Evolutionary conservation across 2,797 vertebrate genomes (phyloP).

Genomic region (Orestias chungarensis): DNA sequence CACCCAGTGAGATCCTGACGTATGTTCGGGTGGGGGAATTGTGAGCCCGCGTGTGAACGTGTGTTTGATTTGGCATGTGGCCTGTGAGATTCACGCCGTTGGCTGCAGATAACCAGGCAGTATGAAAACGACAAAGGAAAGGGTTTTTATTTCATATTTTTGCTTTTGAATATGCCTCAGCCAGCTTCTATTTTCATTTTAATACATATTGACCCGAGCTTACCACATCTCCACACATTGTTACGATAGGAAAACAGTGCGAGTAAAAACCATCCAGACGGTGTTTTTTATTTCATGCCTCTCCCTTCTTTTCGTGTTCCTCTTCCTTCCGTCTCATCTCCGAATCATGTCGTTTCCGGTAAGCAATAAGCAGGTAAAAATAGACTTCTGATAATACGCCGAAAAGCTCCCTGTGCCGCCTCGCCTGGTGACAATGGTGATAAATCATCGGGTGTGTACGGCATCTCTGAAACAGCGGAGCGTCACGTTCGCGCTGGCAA

Average conservation of each 20-base stretch:
- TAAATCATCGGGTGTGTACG: constrained; percentile 72
- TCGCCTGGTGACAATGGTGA: constrained; percentile 71
- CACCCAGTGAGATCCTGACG: constrained; percentile 62
- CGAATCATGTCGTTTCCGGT: constrained; percentile 53
- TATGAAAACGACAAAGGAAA: constrained; percentile 47
- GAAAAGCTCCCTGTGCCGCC: constrained; percentile 63
- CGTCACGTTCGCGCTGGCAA: constrained; percentile 12
- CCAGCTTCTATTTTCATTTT: neutral
- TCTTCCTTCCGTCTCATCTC: constrained; percentile 43
- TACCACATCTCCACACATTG: neutral
- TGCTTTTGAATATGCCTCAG: neutral
- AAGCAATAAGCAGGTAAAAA: constrained; percentile 73
- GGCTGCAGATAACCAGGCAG: constrained; percentile 60
- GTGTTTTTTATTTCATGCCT: constrained; percentile 25
- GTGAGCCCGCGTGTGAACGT: constrained; percentile 14
- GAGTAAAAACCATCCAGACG: constrained; percentile 8
- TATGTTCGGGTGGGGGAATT: constrained; percentile 44
- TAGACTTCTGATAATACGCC: constrained; percentile 54
- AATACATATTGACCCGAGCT: neutral
- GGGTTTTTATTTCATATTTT: neutral
- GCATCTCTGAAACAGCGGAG: constrained; percentile 37
- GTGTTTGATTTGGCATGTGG: constrained; percentile 44
- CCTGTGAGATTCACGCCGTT: constrained; percentile 45
- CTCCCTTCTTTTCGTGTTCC: constrained; percentile 24
- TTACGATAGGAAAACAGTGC: neutral